Evolutionary conservation across 2,888 invertebrate genomes (phyloP).

Genomic region (Teinopalpus imperialis): DNA sequence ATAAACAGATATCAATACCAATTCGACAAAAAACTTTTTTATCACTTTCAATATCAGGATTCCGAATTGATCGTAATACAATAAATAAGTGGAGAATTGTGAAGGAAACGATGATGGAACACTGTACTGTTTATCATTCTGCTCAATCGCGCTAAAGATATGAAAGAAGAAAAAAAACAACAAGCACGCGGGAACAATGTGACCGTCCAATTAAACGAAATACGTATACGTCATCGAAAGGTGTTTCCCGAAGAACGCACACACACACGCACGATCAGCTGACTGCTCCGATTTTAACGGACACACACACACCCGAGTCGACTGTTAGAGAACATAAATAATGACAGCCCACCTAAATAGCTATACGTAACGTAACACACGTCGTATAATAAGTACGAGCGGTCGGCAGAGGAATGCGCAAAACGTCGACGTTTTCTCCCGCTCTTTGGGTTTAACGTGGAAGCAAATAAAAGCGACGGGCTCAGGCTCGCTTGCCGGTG

Average conservation of each 20-base stretch:
- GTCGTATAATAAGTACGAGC: constrained; percentile 79
- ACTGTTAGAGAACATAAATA: constrained; percentile 82
- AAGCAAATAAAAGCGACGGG: constrained; percentile 60
- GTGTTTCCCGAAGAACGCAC: constrained; percentile 81
- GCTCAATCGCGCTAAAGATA: constrained; percentile 24
- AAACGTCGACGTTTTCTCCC: constrained; percentile 66
- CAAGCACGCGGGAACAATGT: constrained; percentile 66
- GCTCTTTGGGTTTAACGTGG: constrained; percentile 62
- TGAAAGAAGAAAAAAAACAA: constrained; percentile 49
- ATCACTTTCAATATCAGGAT: constrained; percentile 15
- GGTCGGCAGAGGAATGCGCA: constrained; percentile 67
- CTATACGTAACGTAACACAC: constrained; percentile 71
- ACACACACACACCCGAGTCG: constrained; percentile 72
- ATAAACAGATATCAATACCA: not conserved
- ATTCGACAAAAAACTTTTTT: constrained; percentile 7
- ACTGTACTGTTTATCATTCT: constrained; percentile 18
- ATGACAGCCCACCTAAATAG: constrained; percentile 80
- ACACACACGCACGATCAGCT: constrained; percentile 69
- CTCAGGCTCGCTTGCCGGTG: constrained; percentile 43
- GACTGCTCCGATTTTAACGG: constrained; percentile 82
- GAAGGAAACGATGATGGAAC: constrained; percentile 14
- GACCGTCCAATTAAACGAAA: constrained; percentile 80
- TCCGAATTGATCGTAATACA: not conserved
- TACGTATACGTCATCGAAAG: constrained; percentile 80
- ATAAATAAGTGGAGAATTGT: constrained; percentile 8